A percentile compares a stretch with the other conserved stretches of the same genome.
phyloP scores from a whole-genome alignment of 2,113 vertebrate genomes.

The Guaruba guarouba region DNA sequence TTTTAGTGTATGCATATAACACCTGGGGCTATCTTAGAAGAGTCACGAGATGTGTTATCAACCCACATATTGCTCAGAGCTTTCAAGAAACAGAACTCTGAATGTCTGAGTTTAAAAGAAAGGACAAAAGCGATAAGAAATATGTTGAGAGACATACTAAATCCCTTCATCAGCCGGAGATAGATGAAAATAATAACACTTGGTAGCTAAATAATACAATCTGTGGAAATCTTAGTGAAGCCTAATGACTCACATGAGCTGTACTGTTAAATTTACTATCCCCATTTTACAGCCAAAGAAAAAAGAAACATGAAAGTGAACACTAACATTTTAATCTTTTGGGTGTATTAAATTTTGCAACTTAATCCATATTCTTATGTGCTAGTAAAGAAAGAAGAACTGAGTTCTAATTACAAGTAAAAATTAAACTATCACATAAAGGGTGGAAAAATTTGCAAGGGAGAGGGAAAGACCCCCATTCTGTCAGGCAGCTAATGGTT shows the following conservation, averaged over 20 bases:
- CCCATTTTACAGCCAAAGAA: not conserved
- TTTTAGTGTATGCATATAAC: not conserved
- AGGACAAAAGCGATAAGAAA: not conserved
- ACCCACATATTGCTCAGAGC: not conserved
- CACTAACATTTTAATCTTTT: not conserved
- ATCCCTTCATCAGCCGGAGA: not conserved
- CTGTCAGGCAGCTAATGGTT: not conserved
- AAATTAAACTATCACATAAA: not conserved
- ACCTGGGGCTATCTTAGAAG: not conserved
- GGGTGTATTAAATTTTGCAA: not conserved
- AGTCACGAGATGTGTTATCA: not conserved
- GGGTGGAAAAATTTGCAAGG: not conserved
- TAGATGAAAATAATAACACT: conserved; percentile 30
- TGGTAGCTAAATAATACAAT: not conserved
- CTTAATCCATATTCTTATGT: not conserved
- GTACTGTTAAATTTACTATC: conserved; percentile 10
- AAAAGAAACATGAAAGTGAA: conserved; percentile 11
- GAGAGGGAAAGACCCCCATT: not conserved
- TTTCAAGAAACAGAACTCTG: not conserved
- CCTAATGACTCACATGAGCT: conserved; percentile 30
- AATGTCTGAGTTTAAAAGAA: not conserved
- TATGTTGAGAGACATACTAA: conserved; percentile 6
- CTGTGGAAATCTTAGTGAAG: conserved; percentile 34
- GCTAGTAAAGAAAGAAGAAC: not conserved
- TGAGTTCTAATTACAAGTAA: not conserved